Percentiles rank a stretch among this genome's conserved stretches.
Evolutionary conservation across 2,113 vertebrate species (phyloP).

Genomic region (Paracanthobrama guichenoti): DNA sequence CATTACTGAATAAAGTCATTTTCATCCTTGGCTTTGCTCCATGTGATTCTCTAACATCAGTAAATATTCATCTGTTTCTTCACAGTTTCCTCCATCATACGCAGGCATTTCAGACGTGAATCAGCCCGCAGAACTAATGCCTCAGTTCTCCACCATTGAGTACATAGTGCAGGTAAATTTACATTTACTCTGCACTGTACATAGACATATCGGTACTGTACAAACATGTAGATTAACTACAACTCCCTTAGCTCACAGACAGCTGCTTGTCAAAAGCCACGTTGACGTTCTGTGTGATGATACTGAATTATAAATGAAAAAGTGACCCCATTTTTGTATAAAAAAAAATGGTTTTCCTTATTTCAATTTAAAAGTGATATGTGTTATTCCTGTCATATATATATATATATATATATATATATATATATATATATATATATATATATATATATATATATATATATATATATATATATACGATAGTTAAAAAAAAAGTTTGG

Average conservation of each 20-base stretch:
- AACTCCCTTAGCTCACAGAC: slow-evolving; percentile 24
- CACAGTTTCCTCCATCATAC: slow-evolving; percentile 93
- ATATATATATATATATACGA: too few species aligned
- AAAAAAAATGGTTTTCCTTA: too few species aligned
- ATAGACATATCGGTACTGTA: slow-evolving; percentile 31
- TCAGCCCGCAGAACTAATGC: slow-evolving; percentile 95
- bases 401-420: too few species aligned
- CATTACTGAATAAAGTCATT: neutral
- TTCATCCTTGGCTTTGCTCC: neutral
- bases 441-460: too few species aligned
- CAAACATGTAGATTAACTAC: neutral
- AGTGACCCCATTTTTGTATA: neutral
- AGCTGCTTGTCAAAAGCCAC: slow-evolving; percentile 1
- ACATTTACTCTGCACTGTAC: neutral
- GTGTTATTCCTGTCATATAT: too few species aligned
- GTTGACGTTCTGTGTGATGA: neutral
- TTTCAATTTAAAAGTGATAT: too few species aligned
- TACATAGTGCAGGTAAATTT: slow-evolving; percentile 92
- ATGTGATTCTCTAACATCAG: neutral
- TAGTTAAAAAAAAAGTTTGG: too few species aligned
- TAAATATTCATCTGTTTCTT: slow-evolving; percentile 55
- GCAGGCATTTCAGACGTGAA: slow-evolving; percentile 94
- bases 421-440: too few species aligned
- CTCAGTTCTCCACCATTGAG: slow-evolving; percentile 97
- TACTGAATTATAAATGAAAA: neutral